A percentile compares a stretch with the other conserved stretches of the same genome.
Evolutionary conservation across 1,140 invertebrate genomes (phyloP).

Genomic region (Listronotus oregonensis): DNA sequence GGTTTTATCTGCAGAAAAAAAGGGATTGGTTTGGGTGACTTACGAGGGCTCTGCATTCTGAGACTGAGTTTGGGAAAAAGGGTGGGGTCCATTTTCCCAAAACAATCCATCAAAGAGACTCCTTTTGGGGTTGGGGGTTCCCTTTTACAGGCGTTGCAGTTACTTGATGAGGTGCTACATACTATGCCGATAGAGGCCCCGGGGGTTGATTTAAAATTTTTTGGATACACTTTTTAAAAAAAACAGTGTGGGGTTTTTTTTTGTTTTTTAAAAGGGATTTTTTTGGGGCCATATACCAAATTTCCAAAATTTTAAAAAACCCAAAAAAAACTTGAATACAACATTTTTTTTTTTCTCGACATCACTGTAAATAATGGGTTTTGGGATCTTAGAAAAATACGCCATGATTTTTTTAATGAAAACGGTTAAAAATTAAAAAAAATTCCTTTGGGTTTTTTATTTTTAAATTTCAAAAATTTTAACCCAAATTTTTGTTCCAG

Average conservation of each 20-base stretch:
- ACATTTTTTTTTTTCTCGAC: not conserved
- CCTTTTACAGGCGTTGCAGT: constrained; percentile 93
- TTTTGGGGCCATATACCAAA: not conserved
- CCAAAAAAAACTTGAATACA: not conserved
- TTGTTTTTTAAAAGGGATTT: not conserved
- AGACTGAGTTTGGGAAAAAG: constrained; percentile 98
- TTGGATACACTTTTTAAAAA: not conserved
- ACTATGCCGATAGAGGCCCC: constrained; percentile 92
- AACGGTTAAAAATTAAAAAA: too few species aligned
- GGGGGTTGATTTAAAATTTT: constrained; percentile 69
- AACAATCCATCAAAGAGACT: constrained; percentile 96
- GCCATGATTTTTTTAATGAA: too few species aligned
- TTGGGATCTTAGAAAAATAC: too few species aligned
- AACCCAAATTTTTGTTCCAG: too few species aligned
- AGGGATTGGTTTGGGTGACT: constrained; percentile 97
- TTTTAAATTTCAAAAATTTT: too few species aligned
- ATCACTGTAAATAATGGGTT: not conserved
- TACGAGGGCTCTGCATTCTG: constrained; percentile 92
- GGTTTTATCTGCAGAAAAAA: constrained; percentile 77
- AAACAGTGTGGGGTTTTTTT: not conserved
- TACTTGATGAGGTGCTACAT: constrained; percentile 94
- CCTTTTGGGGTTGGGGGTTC: constrained; percentile 98
- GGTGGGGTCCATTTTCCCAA: constrained; percentile 97
- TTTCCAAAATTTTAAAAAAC: too few species aligned
- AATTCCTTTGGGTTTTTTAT: too few species aligned